Evolutionary conservation across 2,888 invertebrate species (phyloP).

Genomic region (Ligdia adustata): DNA sequence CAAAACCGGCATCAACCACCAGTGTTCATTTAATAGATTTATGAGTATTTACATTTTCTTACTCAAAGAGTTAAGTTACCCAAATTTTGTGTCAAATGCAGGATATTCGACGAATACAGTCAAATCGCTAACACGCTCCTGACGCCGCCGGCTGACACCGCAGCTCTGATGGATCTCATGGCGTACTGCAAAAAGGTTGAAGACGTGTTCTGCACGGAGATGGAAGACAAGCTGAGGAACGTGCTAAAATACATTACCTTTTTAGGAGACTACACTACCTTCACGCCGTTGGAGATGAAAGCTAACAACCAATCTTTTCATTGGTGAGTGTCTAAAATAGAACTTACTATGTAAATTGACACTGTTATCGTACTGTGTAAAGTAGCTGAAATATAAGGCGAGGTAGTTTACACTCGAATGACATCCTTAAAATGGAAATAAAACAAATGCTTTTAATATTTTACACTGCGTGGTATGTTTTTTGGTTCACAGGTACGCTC

Average conservation of each 20-base stretch:
- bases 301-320: constrained; percentile 94
- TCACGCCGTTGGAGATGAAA: constrained; percentile 93
- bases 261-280: constrained; percentile 91
- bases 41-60: no score
- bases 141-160: constrained; percentile 92
- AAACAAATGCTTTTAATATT: no score
- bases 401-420: background rate
- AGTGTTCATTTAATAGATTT: no score
- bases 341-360: no score
- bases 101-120: constrained; percentile 93
- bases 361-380: no score
- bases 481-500: constrained; percentile 84
- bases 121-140: constrained; percentile 90
- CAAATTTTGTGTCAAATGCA: no score
- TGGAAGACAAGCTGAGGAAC: constrained; percentile 90
- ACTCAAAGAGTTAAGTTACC: no score
- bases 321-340: constrained; percentile 82
- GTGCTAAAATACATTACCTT: constrained; percentile 90
- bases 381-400: no score
- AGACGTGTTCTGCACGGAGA: constrained; percentile 86
- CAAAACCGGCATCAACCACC: no score
- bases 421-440: no score
- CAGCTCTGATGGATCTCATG: constrained; percentile 92
- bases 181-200: constrained; percentile 90
- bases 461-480: no score